phyloP scores from a whole-genome alignment of 2,797 vertebrate genomes.

The Prionace glauca region DNA sequence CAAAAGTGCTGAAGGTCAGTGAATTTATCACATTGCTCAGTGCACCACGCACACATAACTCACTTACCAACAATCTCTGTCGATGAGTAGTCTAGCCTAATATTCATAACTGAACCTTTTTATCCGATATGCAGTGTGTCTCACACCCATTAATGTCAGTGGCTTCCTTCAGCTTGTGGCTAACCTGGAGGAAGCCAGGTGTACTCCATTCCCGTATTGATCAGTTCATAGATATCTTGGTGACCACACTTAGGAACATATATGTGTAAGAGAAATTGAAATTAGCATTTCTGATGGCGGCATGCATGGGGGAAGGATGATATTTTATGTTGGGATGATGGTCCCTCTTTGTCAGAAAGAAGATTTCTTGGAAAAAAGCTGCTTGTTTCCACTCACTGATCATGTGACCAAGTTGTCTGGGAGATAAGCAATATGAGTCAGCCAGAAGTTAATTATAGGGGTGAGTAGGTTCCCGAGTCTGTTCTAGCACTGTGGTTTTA shows the following conservation, averaged over 20 bases:
- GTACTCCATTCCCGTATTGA: background rate
- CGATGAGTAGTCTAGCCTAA: background rate
- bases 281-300: background rate
- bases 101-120: background rate
- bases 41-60: background rate
- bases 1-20: background rate
- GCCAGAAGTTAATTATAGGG: background rate
- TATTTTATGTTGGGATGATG: too few relatives aligned
- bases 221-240: background rate
- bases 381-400: too few relatives aligned
- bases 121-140: background rate
- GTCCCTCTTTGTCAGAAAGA: too few relatives aligned
- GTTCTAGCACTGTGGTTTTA: background rate
- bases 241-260: background rate
- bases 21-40: background rate
- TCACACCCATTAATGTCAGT: background rate
- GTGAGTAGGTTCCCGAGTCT: background rate
- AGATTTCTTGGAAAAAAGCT: background rate
- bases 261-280: background rate
- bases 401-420: background rate
- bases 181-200: background rate
- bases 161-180: background rate
- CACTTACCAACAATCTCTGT: background rate
- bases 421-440: background rate
- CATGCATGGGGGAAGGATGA: too few relatives aligned